Conservation (phyloP, 2,888 invertebrate genomes). For the Pimpla rufipes region DNA sequence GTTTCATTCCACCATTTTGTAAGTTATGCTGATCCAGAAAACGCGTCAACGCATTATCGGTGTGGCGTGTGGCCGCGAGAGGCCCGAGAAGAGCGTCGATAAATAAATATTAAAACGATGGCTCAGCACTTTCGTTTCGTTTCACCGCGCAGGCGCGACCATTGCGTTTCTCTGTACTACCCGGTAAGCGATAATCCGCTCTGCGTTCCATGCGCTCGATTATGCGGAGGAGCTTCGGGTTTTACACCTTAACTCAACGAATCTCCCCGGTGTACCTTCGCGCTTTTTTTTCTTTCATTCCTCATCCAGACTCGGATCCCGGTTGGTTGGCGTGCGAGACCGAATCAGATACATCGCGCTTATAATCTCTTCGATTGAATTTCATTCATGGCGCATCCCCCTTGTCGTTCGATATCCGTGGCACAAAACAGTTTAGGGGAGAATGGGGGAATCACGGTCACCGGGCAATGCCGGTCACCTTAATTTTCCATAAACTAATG, state of each 20-base stretch:
- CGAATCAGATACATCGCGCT: background rate
- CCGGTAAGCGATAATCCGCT: slow-evolving; percentile 55
- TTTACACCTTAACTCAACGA: slow-evolving; percentile 36
- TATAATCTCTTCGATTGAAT: background rate
- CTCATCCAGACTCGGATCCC: background rate
- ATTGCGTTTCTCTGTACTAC: slow-evolving; percentile 50
- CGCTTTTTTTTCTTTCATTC: slow-evolving; percentile 16
- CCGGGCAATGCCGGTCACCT: too few relatives aligned
- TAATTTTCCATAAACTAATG: too few relatives aligned
- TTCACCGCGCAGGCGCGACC: slow-evolving; percentile 40
- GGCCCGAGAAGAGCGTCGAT: slow-evolving; percentile 66
- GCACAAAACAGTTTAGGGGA: too few relatives aligned
- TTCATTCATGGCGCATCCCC: background rate
- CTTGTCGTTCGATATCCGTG: background rate
- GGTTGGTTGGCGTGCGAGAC: background rate
- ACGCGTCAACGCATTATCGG: slow-evolving; percentile 70
- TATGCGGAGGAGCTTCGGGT: background rate
- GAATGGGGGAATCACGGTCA: too few relatives aligned
- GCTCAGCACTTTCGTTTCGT: slow-evolving; percentile 74
- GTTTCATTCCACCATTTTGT: slow-evolving; percentile 54
- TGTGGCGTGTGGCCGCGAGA: slow-evolving; percentile 3
- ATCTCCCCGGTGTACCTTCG: slow-evolving; percentile 2
- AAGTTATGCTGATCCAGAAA: slow-evolving; percentile 75
- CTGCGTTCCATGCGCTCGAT: slow-evolving; percentile 1
- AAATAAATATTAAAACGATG: slow-evolving; percentile 77